Evolutionary conservation across 2,113 vertebrate species (phyloP), one percentile per base, ranked within the genome.

Genomic region (Sphaerodactylus townsendi): DNA sequence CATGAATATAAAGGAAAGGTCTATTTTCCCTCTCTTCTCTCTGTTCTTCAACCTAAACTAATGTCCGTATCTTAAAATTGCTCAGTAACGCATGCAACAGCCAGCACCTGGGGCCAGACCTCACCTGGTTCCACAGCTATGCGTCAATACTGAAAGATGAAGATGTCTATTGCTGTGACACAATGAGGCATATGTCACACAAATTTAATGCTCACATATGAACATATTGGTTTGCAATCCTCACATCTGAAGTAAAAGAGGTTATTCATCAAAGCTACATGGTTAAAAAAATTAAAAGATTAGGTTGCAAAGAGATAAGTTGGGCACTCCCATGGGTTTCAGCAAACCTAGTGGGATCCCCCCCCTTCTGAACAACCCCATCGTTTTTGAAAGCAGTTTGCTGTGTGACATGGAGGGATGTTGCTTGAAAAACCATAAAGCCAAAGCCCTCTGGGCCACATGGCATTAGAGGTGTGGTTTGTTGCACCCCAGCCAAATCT

Each of bases 61-160:
- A n/a, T 84, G 85, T 82, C 81, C 88, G 84, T 87, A 86, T 88
- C 91, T 89, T 87, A 89, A 93, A 94, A 92, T 92, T 79, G 88
- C 73, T 87, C 89, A 93, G 88, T 35, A 89, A 91, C 64, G 89
- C 86, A 86, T 83, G 86, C 81, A 83, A 46, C n/a, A 93, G 89
- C 76, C 44, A 91, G 91, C 90, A 93, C 86, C 91, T 90, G 93
- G 89, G 91, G 86, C 88, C 90, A 90, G 87, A 88, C 82, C 86
- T 92, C 82, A 76, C 44, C 50, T 85, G 91, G 82, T 68, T 86
- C 79, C 84, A 88, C 85, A 23, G 39, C 10, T 83, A 80, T 9
- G 50, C 92, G 85, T 84, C 90, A 86, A 82, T 86, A 74, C 87
- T 91, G 89, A 85, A 93, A 95, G 93, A 88, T 41, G 92, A 70